A percentile compares a stretch with the other conserved stretches of the same genome.
Evolutionary conservation across 2,888 invertebrate genomes (phyloP).

Genomic region (Uloborus plumipes): DNA sequence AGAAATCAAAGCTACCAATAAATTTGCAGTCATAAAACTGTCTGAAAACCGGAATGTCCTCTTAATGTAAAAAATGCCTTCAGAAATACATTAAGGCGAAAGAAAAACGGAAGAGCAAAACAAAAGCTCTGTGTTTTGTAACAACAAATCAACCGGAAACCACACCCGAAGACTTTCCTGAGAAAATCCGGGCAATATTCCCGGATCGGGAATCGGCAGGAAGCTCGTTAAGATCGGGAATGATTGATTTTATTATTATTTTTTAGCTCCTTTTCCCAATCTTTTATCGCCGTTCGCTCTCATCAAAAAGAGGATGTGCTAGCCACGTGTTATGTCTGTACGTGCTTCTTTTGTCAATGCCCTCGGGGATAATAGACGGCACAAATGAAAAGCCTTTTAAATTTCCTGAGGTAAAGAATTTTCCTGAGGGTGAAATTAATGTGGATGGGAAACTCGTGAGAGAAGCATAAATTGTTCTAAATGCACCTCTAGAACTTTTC

Average conservation of each 20-base stretch:
- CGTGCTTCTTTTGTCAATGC: background rate
- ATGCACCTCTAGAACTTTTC: too few relatives aligned
- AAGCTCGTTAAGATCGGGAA: conserved; percentile 53
- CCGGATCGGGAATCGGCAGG: conserved; percentile 52
- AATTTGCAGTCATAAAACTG: conserved; percentile 39
- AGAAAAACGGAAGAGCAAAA: conserved; percentile 9
- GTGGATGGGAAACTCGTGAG: too few relatives aligned
- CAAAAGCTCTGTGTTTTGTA: conserved; percentile 11
- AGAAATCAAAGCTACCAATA: background rate
- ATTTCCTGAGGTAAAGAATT: conserved; percentile 36
- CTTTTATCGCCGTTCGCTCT: background rate
- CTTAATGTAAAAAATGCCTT: conserved; percentile 26
- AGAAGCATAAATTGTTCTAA: too few relatives aligned
- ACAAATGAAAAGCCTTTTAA: conserved; percentile 26
- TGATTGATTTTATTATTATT: conserved; percentile 43
- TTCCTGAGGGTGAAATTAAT: conserved; percentile 21
- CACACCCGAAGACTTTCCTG: conserved; percentile 52
- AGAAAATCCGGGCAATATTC: conserved; percentile 29
- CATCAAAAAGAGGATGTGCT: conserved; percentile 18
- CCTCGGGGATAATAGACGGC: conserved; percentile 14
- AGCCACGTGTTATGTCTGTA: conserved; percentile 8
- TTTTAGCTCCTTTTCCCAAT: background rate
- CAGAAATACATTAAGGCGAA: conserved; percentile 20
- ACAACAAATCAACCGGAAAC: conserved; percentile 47
- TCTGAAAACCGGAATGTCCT: conserved; percentile 40